A percentile compares a stretch with the other conserved stretches of the same genome.
Evolutionary conservation across 92 coral and sea anemone genomes (phyloP).

Genomic region (Montipora capitata): DNA sequence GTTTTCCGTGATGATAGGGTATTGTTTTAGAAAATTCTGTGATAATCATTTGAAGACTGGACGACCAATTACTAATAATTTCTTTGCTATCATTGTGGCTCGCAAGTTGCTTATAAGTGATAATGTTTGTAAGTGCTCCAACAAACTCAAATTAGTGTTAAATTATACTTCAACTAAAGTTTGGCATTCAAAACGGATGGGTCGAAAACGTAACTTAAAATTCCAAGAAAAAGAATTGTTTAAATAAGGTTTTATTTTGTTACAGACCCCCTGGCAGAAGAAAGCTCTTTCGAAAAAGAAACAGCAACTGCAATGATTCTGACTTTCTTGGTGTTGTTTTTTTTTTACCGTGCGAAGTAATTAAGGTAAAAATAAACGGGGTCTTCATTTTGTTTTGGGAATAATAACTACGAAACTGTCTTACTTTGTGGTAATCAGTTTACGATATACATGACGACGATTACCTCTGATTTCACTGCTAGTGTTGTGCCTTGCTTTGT

Average conservation of each 20-base stretch:
- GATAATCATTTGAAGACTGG: conserved; percentile 40
- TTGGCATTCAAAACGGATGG: neutral
- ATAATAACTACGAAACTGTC: conserved; percentile 17
- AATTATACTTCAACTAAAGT: conserved; percentile 63
- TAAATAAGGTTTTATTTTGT: neutral
- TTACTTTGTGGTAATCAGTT: conserved; percentile 42
- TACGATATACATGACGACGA: conserved; percentile 19
- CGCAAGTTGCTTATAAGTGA: conserved; percentile 53
- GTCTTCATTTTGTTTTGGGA: conserved; percentile 22
- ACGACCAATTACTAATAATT: conserved; percentile 18
- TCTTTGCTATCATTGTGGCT: conserved; percentile 28
- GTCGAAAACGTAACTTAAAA: neutral
- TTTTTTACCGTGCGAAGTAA: conserved; percentile 36
- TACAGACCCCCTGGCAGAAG: neutral
- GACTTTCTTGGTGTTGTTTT: neutral
- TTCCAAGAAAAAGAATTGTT: neutral
- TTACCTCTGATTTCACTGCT: conserved; percentile 14
- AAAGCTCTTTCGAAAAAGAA: conserved; percentile 17
- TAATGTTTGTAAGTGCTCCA: conserved; percentile 48
- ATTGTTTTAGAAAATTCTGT: conserved; percentile 3
- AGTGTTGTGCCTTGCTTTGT: conserved; percentile 36
- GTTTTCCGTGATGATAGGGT: neutral
- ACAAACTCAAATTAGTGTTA: conserved; percentile 75
- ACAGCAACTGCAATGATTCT: conserved; percentile 1
- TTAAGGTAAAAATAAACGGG: conserved; percentile 22